Base-by-base conservation (phyloP, 2,113 vertebrate genomes). In the Lepus timidus region DNA sequence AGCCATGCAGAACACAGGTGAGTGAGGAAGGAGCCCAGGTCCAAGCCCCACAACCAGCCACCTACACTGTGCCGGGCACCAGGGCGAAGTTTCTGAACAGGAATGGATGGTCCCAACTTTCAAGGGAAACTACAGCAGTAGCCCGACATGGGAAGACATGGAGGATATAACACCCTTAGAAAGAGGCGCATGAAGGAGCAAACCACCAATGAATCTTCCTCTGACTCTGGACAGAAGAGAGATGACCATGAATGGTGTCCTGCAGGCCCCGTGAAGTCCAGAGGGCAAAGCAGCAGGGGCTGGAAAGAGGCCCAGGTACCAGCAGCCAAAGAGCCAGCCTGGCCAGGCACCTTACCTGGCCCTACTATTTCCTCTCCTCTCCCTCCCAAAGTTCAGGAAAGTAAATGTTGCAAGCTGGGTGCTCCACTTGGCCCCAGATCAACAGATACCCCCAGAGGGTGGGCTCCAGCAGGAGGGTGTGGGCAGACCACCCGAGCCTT, bases 261-360 rank as follows among this genome's bases (percentile, higher is more conserved):
- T 2, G 33, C 2, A 49, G 52, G 29, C 51, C 23, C 91, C 10
- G 17, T 2, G 7, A 29, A 22, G 33, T 79, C 49, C 25, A 39
- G 36, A 82, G 58, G 64, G 39, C 65, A 27, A 33, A 13, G 74
- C n/a, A 22, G 55, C 74, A n/a, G 52, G 14, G 22, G 33, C 61
- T 7, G 23, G 29, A 0, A 2, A 1, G 55, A 36, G 71, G 36
- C n/a, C 31, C 1, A 3, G 29, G 17, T 23, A 19, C 22, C 5
- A 58, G 6, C 2, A 44, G 27, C 39, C 11, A 0, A 27, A n/a
- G 11, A 81, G 23, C 33, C 11, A 2, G n/a, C 19, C 86, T 12
- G 27, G 9, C 19, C 22, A 1, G 36, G 23, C 25, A 23, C 52
- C 70, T 31, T 17, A 8, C 22, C 55, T 52, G 29, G 7, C n/a